These are phyloP conservation scores for Drosophila orosa DNA, from an alignment of 1,140 invertebrate genomes.

Conservation along the genomic window DNA sequence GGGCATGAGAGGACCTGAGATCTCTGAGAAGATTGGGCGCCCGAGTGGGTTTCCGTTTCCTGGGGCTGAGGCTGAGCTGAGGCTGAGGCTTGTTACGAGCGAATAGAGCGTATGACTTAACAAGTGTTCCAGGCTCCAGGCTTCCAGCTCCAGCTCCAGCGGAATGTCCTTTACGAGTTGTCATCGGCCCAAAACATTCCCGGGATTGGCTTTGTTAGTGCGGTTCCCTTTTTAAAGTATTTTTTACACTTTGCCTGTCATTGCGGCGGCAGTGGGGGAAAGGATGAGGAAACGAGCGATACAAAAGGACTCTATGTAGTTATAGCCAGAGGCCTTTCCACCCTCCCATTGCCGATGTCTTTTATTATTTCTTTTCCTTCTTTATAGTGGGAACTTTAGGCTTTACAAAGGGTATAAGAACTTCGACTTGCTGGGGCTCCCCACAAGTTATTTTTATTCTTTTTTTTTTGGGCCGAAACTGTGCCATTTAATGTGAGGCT, in stretches of 20 bases:
- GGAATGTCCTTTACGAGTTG: constrained; percentile 49
- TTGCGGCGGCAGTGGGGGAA: background rate
- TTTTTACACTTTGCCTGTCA: constrained; percentile 56
- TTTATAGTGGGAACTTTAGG: background rate
- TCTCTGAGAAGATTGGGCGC: constrained; percentile 20
- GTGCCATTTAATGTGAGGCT: constrained; percentile 57
- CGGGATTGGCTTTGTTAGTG: constrained; percentile 56
- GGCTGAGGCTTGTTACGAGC: constrained; percentile 46
- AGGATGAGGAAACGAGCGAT: background rate
- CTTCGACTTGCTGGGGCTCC: background rate
- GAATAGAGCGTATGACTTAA: constrained; percentile 62
- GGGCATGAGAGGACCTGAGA: constrained; percentile 10
- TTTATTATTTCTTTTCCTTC: constrained; percentile 56
- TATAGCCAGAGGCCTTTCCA: constrained; percentile 41
- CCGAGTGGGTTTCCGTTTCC: constrained; percentile 18
- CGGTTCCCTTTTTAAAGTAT: constrained; percentile 34
- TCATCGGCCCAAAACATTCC: constrained; percentile 48
- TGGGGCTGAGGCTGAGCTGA: background rate
- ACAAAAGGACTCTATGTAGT: constrained; percentile 42
- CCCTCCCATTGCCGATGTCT: constrained; percentile 8
- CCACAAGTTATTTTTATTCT: constrained; percentile 33
- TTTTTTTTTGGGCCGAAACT: background rate
- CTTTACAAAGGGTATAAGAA: constrained; percentile 1
- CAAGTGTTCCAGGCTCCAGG: constrained; percentile 48
- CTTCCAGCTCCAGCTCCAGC: constrained; percentile 14